Conservation (phyloP, 2,888 invertebrate genomes). For the Drosophila mulleri region DNA sequence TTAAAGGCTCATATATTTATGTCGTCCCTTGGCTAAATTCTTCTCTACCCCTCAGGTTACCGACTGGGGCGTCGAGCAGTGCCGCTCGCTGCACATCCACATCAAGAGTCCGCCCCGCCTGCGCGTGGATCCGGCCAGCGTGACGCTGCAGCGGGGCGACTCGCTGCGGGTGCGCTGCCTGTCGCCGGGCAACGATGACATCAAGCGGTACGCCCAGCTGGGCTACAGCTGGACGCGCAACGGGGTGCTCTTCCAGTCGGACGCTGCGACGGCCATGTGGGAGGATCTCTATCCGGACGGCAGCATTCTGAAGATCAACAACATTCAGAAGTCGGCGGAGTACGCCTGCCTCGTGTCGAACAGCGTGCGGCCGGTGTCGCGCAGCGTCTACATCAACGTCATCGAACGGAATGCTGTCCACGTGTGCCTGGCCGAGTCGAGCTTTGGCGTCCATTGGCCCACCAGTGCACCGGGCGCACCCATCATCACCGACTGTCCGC, state of each 20-base stretch:
- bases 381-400: constrained; percentile 88
- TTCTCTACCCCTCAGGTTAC: constrained; percentile 86
- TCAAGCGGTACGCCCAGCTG: constrained; percentile 87
- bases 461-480: constrained; percentile 91
- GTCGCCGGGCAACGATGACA: constrained; percentile 88
- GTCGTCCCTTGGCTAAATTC: constrained; percentile 2
- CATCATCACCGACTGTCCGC: constrained; percentile 88
- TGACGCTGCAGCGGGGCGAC: constrained; percentile 87
- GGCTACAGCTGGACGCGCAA: constrained; percentile 95
- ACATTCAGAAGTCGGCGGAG: constrained; percentile 92
- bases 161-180: constrained; percentile 86
- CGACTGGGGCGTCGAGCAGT: constrained; percentile 89
- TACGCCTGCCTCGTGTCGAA: constrained; percentile 91
- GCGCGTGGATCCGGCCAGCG: constrained; percentile 89
- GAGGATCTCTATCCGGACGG: constrained; percentile 94
- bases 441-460: constrained; percentile 88
- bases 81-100: constrained; percentile 87
- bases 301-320: constrained; percentile 91
- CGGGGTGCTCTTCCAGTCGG: constrained; percentile 89
- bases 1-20: too few relatives aligned
- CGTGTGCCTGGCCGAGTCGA: constrained; percentile 87
- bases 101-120: constrained; percentile 88
- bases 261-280: constrained; percentile 92
- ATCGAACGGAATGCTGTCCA: constrained; percentile 87
- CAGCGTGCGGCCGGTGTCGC: constrained; percentile 86